Base-by-base conservation (phyloP, 2,888 invertebrate genomes). In the Xanthia togata region DNA sequence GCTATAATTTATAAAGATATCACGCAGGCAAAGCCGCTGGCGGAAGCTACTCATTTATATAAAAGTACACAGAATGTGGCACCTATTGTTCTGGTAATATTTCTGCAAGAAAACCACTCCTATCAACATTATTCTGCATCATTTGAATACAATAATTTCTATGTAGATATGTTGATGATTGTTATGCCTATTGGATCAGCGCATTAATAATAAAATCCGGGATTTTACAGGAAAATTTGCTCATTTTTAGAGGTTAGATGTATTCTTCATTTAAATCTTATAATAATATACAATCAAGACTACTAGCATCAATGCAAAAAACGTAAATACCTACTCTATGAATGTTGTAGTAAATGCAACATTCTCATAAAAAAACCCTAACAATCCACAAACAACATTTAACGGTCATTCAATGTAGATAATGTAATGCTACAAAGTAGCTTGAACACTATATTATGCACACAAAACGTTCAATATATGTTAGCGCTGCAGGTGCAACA, bases 401-500 rank as follows among this genome's bases (percentile, higher is more conserved):
- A 59, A 41, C 8, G 73, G 12, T n/a, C 31, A 64, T 23, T 35
- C 20, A 35, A 23, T 57, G 2, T 17, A 50, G 26, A 44, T 62
- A 53, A 53, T 23, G 50, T 31, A 31, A n/a, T 17, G 4, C 17
- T 41, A 57, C 20, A 80, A 72, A 23, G 41, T 50, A 57, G 47
- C 26, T 62, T 62, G 35, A 26, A 69, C 23, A 41, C 11, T 65
- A 31, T 55, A 35, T 47, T 41, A 67, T 5, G 17, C 35, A 78
- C 12, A 50, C 50, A 59, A 47, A 59, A 55, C 47, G 53, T 60
- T n/a, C 14, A 53, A 53, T 23, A 2, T 26, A 47, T 50, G 11
- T 62, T 20, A 80, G 53, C 4, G 3, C 31, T 68, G n/a, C 17
- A 53, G 53, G 17, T 69, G 59, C 17, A 68, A 68, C 38, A 59